A percentile compares a stretch with the other conserved stretches of the same genome.
phyloP scores from a whole-genome alignment of 1,140 invertebrate genomes.

The Leptonema lineaticorne region DNA sequence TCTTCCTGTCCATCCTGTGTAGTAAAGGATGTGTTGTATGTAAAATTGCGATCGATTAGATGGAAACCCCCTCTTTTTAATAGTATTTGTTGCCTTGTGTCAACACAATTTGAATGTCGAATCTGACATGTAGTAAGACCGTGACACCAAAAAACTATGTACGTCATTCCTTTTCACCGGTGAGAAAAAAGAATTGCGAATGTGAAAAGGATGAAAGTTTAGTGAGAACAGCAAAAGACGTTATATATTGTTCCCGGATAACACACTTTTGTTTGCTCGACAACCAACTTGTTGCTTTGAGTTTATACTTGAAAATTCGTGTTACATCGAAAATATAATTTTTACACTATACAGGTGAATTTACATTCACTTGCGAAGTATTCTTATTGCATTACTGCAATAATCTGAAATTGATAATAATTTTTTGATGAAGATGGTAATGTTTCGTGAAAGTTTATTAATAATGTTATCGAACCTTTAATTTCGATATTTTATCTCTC shows the following conservation, averaged over 20 bases:
- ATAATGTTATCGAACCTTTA: no score
- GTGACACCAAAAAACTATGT: slow-evolving; percentile 5
- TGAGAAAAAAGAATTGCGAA: not conserved
- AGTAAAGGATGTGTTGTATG: not conserved
- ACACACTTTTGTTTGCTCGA: not conserved
- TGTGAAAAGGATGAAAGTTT: not conserved
- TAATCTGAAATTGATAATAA: no score
- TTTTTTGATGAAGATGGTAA: no score
- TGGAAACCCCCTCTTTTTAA: not conserved
- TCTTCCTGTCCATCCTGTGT: not conserved
- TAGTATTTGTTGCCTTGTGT: no score
- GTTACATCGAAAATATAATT: no score
- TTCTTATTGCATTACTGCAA: no score
- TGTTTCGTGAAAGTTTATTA: no score
- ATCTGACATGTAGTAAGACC: not conserved
- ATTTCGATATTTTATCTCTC: no score
- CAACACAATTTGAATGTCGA: not conserved
- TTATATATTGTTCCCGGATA: not conserved
- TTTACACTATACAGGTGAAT: no score
- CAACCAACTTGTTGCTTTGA: not conserved
- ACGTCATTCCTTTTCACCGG: not conserved
- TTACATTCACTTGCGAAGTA: no score
- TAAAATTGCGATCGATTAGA: not conserved
- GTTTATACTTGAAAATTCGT: not conserved
- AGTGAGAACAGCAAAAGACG: not conserved